phyloP scores from a whole-genome alignment of 1,140 invertebrate species.

The Drosophila repletoides region DNA sequence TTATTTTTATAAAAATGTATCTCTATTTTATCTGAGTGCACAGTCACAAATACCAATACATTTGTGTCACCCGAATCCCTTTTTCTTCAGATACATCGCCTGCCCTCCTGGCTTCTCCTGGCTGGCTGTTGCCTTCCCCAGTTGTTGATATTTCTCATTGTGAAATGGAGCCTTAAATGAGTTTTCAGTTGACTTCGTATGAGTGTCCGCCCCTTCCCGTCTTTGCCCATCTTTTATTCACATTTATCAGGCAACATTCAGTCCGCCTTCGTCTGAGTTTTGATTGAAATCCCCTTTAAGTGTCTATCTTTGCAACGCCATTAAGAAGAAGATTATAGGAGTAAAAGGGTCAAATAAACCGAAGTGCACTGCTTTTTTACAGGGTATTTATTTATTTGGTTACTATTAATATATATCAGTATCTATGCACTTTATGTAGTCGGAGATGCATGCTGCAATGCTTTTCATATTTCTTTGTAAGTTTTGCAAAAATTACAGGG shows the following conservation, averaged over 20 bases:
- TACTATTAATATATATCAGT: no score
- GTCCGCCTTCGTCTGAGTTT: slow-evolving; percentile 37
- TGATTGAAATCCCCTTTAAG: slow-evolving; percentile 61
- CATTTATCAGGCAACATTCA: slow-evolving; percentile 20
- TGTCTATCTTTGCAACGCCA: slow-evolving; percentile 31
- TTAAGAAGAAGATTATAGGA: slow-evolving; percentile 38
- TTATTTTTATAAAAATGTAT: no score
- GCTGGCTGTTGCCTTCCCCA: background rate
- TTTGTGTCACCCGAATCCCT: slow-evolving; percentile 32
- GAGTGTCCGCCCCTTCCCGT: slow-evolving; percentile 8
- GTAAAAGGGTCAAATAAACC: slow-evolving; percentile 32
- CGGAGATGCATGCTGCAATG: no score
- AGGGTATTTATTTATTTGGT: slow-evolving; percentile 33
- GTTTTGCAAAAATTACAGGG: no score
- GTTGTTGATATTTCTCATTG: slow-evolving; percentile 45
- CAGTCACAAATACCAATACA: slow-evolving; percentile 13
- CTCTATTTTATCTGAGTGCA: no score
- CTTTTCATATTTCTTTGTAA: no score
- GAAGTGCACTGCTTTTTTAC: slow-evolving; percentile 36
- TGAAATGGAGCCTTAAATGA: slow-evolving; percentile 77
- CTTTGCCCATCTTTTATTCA: background rate
- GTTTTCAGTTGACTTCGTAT: slow-evolving; percentile 72
- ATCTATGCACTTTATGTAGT: no score
- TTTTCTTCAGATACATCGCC: no score
- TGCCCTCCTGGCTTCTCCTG: background rate